Conservation (phyloP, 2,888 invertebrate species). For the Microdon myrmicae region DNA sequence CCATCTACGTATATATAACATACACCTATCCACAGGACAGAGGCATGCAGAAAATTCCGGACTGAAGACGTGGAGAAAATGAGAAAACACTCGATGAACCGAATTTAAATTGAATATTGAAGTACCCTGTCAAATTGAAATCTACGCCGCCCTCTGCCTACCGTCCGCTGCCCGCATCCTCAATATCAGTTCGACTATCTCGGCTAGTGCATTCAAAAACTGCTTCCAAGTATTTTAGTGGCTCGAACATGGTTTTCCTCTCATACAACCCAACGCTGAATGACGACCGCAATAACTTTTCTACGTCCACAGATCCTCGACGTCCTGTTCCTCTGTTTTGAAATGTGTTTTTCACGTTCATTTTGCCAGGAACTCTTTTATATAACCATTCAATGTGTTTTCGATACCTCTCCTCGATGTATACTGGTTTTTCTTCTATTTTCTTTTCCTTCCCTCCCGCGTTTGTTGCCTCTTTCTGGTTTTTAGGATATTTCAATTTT, state of each 20-base stretch:
- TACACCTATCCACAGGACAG: no score
- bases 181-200: no score
- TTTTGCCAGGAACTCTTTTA: slow-evolving; percentile 8
- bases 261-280: slow-evolving; percentile 15
- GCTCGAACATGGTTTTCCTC: no score
- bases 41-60: slow-evolving; percentile 1
- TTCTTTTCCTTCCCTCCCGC: no score
- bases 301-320: slow-evolving; percentile 18
- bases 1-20: no score
- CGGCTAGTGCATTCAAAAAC: no score
- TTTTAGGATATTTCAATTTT: slow-evolving; percentile 10
- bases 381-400: slow-evolving; percentile 13
- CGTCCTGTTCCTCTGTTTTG: slow-evolving; percentile 5
- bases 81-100: slow-evolving; percentile 21
- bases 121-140: slow-evolving; percentile 13
- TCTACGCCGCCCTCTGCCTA: no score
- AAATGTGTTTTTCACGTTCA: slow-evolving; percentile 2
- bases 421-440: no score
- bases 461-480: no score
- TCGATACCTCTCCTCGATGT: no score
- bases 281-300: slow-evolving; percentile 28
- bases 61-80: slow-evolving; percentile 1
- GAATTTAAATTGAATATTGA: slow-evolving; percentile 31
- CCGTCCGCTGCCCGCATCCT: no score
- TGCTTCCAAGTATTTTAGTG: no score